Percentiles rank a stretch among this genome's conserved stretches.
These are phyloP conservation scores for Lacerta bilineata DNA, from an alignment of 2,797 vertebrate species.

Conservation along the genomic window DNA sequence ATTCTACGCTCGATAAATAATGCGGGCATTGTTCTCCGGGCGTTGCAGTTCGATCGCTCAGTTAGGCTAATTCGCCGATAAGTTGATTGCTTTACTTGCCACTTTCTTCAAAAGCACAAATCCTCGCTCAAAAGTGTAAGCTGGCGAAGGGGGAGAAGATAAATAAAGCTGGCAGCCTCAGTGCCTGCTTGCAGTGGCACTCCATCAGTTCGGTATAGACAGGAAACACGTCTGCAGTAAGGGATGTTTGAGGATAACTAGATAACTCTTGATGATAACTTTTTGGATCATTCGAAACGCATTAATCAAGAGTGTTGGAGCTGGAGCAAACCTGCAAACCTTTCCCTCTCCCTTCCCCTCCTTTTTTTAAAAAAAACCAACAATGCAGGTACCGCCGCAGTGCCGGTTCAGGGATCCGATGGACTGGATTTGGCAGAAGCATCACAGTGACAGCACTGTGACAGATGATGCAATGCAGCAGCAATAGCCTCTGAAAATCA, in stretches of 20 bases:
- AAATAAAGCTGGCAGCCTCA: background rate
- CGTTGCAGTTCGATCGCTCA: background rate
- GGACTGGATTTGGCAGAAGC: slow-evolving; percentile 56
- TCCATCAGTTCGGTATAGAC: background rate
- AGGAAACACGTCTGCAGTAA: background rate
- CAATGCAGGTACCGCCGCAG: slow-evolving; percentile 6
- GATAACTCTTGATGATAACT: background rate
- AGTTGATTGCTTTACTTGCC: background rate
- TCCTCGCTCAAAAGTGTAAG: slow-evolving; percentile 16
- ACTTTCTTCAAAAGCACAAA: background rate
- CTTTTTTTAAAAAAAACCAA: background rate
- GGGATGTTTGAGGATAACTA: slow-evolving; percentile 14
- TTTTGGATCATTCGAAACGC: background rate
- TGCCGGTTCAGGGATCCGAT: slow-evolving; percentile 48
- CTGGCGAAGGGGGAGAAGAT: background rate
- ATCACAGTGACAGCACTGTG: background rate
- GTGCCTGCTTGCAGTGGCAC: background rate
- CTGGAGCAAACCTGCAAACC: background rate
- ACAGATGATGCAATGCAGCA: slow-evolving; percentile 67
- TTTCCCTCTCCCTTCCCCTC: background rate
- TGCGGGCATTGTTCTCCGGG: background rate
- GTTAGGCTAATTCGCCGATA: background rate
- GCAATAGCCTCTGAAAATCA: slow-evolving; percentile 45
- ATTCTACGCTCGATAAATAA: background rate
- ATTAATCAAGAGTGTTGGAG: background rate